A percentile compares a stretch with the other conserved stretches of the same genome.
Conservation (phyloP, 2,113 vertebrate genomes). For the Myiagra hebetior region DNA sequence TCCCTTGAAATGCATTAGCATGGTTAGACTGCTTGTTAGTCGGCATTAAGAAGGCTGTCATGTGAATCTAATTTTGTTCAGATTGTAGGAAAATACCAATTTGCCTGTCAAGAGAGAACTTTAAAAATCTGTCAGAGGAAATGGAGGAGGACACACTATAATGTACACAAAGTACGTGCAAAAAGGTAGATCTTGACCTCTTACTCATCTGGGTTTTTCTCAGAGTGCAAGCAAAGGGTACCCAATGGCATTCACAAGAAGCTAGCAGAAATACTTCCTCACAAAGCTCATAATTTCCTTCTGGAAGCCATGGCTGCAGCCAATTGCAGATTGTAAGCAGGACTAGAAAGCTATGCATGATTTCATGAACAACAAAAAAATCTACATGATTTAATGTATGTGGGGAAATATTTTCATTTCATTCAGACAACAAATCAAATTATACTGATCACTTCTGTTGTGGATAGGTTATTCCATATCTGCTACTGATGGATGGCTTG, state of each 20-base stretch:
- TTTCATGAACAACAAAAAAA: neutral
- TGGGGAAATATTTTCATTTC: neutral
- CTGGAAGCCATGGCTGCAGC: neutral
- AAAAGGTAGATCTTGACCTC: conserved; percentile 42
- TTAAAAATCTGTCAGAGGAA: conserved; percentile 30
- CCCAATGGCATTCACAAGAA: neutral
- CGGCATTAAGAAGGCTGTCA: conserved; percentile 40
- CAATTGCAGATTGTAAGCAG: fast-evolving
- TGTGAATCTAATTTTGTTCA: conserved; percentile 44
- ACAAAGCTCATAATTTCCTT: neutral
- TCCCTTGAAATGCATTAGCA: conserved; percentile 27
- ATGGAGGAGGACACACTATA: conserved; percentile 24
- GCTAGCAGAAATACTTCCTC: neutral
- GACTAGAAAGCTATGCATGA: neutral
- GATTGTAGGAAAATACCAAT: conserved; percentile 27
- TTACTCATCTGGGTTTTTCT: neutral
- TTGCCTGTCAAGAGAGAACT: conserved; percentile 36
- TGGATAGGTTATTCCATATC: neutral
- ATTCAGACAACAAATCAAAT: neutral
- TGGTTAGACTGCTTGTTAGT: conserved; percentile 33
- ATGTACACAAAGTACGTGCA: conserved; percentile 13
- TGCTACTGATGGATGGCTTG: neutral
- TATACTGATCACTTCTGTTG: neutral
- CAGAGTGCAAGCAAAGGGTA: neutral
- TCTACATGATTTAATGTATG: neutral